Percentiles rank a stretch among this genome's conserved stretches.
Conservation (phyloP, 2,113 vertebrate species). For the Oenanthe oenanthe region DNA sequence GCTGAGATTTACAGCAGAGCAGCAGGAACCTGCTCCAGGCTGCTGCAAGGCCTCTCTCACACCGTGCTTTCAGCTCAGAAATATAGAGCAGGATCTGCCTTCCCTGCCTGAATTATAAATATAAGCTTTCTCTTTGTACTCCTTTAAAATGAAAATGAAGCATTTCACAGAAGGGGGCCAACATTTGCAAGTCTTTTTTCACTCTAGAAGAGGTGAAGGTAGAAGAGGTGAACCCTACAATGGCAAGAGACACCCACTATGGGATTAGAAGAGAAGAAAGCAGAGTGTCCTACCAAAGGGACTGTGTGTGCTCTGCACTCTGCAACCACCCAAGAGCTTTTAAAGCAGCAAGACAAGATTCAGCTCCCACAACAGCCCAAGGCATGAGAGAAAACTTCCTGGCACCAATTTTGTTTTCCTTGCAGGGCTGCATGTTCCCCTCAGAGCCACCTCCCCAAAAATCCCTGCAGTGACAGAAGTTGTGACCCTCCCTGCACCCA, state of each 20-base stretch:
- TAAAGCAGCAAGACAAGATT: not conserved
- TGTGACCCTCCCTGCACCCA: not conserved
- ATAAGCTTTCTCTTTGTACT: not conserved
- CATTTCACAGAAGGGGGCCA: not conserved
- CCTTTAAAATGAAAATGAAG: not conserved
- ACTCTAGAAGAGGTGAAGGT: not conserved
- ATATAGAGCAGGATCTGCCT: not conserved
- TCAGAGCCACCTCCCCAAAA: not conserved
- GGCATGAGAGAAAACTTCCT: not conserved
- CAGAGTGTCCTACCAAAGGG: not conserved
- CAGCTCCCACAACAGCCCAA: not conserved
- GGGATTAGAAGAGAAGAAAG: not conserved
- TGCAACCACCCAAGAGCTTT: not conserved
- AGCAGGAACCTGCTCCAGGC: not conserved
- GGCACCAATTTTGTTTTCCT: not conserved
- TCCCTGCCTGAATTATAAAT: not conserved
- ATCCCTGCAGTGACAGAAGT: not conserved
- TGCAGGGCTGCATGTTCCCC: not conserved
- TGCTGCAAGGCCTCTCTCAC: slow-evolving; percentile 15
- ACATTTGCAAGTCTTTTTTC: not conserved
- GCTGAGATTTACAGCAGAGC: slow-evolving; percentile 14
- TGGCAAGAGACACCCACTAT: not conserved
- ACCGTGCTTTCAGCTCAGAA: not conserved
- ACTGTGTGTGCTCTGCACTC: not conserved
- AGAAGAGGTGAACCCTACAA: not conserved